Evolutionary conservation across 2,888 invertebrate species (phyloP), one percentile per base, ranked within the genome.

Genomic region (Cerastis leucographa): DNA sequence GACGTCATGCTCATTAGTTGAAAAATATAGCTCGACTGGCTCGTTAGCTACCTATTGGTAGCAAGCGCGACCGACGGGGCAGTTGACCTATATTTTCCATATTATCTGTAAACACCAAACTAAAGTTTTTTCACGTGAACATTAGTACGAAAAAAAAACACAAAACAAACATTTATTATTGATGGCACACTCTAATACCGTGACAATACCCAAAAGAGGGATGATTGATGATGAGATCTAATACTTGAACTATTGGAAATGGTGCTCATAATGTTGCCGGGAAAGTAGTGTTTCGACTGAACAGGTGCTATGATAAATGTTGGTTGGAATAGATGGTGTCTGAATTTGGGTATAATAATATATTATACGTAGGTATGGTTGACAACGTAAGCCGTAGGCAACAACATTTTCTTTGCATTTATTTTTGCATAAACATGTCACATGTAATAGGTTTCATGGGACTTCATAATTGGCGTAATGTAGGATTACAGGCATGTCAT

Each of bases 211-310:
- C 81, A 72, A 85, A 89, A 85, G 86, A 80, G 85, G 85, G 86
- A 87, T 85, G 88, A 88, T 87, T 91, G 91, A 91, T 91, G 87
- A 79, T 70, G 74, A 78, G 72, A 80, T 78, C 85, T 85, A 78
- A 87, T 82, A 80, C 76, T 56, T 66, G 35, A 78, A 46, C 67
- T 81, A 85, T 84, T 80, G 88, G 85, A 85, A 89, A 88, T 88
- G 59, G 74, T 72, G 76, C 65, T 64, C 71, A 82, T 75, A 84
- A 87, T 76, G 68, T 76, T 74, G 51, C 66, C 35, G n/a, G 42
- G 5, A 71, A n/a, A 51, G 65, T 72, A 84, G 70, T 76, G 71
- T 76, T 76, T 66, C 42, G 75, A 78, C 78, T 81, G 78, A 59
- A 69, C 54, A 44, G 44, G 51, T 68, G 44, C 2, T 44, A 17